These are phyloP conservation scores for Acronicta psi DNA, from an alignment of 2,888 invertebrate genomes.

Conservation along the genomic window DNA sequence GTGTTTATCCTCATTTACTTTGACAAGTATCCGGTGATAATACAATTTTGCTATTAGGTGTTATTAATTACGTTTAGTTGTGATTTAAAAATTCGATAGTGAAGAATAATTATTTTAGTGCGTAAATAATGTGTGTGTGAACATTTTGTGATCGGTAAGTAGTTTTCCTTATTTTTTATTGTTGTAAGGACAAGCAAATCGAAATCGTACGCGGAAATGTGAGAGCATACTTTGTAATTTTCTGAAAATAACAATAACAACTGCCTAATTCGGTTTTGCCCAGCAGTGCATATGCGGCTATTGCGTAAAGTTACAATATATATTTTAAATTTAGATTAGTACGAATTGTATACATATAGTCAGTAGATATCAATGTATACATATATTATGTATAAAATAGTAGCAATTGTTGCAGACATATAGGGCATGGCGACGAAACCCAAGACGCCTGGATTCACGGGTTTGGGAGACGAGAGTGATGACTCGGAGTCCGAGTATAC, in stretches of 20 bases:
- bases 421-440: constrained; percentile 70
- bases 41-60: constrained; percentile 47
- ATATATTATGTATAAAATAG: neutral
- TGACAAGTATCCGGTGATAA: constrained; percentile 49
- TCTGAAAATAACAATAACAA: no score
- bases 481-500: constrained; percentile 78
- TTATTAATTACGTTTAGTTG: constrained; percentile 34
- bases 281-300: no score
- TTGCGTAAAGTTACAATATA: no score
- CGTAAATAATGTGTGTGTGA: constrained; percentile 36
- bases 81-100: constrained; percentile 35
- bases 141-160: constrained; percentile 39
- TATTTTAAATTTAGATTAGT: no score
- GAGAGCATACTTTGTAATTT: no score
- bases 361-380: neutral
- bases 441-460: constrained; percentile 69
- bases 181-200: neutral
- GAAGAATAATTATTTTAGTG: constrained; percentile 29
- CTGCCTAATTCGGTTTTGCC: no score
- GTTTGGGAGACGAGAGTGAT: constrained; percentile 73
- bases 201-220: no score
- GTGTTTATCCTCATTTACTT: constrained; percentile 46
- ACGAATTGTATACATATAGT: no score
- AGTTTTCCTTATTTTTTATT: constrained; percentile 9
- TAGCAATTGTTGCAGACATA: constrained; percentile 54